Evolutionary conservation across 2,888 invertebrate species (phyloP), one percentile per base, ranked within the genome.

Genomic region (Scaptodrosophila latifasciaeformis): DNA sequence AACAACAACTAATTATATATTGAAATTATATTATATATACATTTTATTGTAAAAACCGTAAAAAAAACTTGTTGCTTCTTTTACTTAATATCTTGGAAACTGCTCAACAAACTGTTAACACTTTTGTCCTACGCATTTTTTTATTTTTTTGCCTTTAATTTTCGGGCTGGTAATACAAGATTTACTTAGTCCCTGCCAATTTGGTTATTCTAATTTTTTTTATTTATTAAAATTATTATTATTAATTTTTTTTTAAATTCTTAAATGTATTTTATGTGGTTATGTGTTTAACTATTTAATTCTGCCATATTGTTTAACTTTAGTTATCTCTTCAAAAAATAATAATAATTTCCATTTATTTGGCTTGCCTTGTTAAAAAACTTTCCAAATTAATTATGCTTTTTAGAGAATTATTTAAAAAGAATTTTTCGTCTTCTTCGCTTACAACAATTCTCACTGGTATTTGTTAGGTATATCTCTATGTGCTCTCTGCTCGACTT

Each of bases 11-110:
- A n/a, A n/a, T n/a, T n/a, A 10, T 65, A 59, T 67, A 64, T 67
- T 70, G 68, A 70, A 77, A 80, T 80, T 80, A n/a, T n/a, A n/a
- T n/a, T n/a, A 80, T 80, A 80, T 77, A 71, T 72, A 72, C 72
- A 76, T 77, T 78, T 80, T 80, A 79, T 78, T 80, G 78, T 79
- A 80, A 78, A 80, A 77, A 75, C 71, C 72, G 72, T 72, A 72
- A 19, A 40, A 75, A 67, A 67, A 72, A 69, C 68, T 71, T 72
- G 72, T 72, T 72, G 76, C 76, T 76, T 72, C 54, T 72, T 71
- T 72, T 72, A 75, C 59, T 76, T 63, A 53, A 44, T 42, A 59
- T 19, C 58, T 59, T 67, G 72, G 76, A 76, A 76, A 76, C 62
- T 70, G 70, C 52, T 60, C 49, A 49, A 64, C 53, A 59, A 59